These are phyloP conservation scores for Ctenochaetus hawaiiensis DNA, from an alignment of 2,797 vertebrate genomes.

Conservation along the genomic window DNA sequence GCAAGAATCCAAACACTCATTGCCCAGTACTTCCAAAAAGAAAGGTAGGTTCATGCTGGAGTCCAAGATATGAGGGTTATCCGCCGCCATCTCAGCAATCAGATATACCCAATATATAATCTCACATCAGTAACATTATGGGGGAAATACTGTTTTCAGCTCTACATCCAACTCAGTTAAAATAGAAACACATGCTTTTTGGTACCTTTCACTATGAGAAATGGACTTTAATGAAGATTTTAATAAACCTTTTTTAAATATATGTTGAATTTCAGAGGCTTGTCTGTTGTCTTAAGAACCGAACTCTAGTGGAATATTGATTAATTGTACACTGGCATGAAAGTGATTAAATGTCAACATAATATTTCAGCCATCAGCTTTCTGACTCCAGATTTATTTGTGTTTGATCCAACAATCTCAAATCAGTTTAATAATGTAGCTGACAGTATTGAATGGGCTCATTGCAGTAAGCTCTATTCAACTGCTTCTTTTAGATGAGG, in stretches of 20 bases:
- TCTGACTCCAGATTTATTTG: no score
- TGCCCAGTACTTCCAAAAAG: slow-evolving; percentile 91
- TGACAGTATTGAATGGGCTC: no score
- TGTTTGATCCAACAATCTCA: no score
- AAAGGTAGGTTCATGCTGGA: slow-evolving; percentile 86
- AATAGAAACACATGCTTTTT: no score
- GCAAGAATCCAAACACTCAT: slow-evolving; percentile 88
- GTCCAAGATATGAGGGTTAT: not conserved
- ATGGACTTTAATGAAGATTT: not conserved
- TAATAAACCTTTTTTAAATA: no score
- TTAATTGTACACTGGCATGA: no score
- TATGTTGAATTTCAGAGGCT: not conserved
- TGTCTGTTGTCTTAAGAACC: not conserved
- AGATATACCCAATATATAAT: not conserved
- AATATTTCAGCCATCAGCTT: no score
- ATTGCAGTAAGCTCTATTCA: no score
- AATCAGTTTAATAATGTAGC: no score
- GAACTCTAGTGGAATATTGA: not conserved
- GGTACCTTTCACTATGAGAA: not conserved
- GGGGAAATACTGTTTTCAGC: not conserved
- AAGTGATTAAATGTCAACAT: no score
- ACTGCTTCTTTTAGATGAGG: not conserved
- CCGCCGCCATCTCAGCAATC: no score
- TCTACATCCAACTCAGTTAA: not conserved
- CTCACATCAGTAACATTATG: accelerated